These are phyloP conservation scores for Drosophila dunni DNA, from an alignment of 1,140 invertebrate genomes.

Conservation along the genomic window DNA sequence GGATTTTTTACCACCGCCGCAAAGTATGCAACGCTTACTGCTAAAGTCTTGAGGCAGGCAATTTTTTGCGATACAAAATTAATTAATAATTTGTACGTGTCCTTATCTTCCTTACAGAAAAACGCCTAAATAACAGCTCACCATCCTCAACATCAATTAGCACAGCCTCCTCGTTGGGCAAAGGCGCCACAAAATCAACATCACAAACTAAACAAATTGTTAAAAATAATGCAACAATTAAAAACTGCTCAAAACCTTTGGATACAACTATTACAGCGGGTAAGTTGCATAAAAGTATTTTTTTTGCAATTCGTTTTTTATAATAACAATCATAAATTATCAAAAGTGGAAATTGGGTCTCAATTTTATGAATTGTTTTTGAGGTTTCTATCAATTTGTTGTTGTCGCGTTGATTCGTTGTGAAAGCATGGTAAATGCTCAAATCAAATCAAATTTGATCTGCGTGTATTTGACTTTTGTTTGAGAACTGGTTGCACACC, in stretches of 20 bases:
- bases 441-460: slow-evolving; percentile 49
- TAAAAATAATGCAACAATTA: slow-evolving; percentile 43
- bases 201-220: slow-evolving; percentile 21
- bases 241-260: slow-evolving; percentile 41
- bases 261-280: slow-evolving; percentile 51
- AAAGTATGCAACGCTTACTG: slow-evolving; percentile 44
- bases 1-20: slow-evolving; percentile 13
- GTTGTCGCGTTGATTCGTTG: slow-evolving; percentile 13
- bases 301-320: background rate
- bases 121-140: slow-evolving; percentile 50
- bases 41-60: background rate
- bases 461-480: slow-evolving; percentile 23
- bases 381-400: background rate
- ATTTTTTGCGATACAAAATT: background rate
- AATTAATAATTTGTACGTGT: background rate
- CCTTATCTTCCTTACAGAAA: slow-evolving; percentile 45
- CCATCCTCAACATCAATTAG: slow-evolving; percentile 8
- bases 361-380: slow-evolving; percentile 20
- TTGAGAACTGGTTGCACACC: slow-evolving; percentile 28
- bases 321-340: slow-evolving; percentile 23
- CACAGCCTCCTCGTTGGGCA: slow-evolving; percentile 3
- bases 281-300: slow-evolving; percentile 41
- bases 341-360: slow-evolving; percentile 44
- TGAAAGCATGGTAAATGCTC: slow-evolving; percentile 70
- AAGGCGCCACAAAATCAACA: slow-evolving; percentile 2